phyloP scores from a whole-genome alignment of 2,797 vertebrate species.

The Scleropages formosus region DNA sequence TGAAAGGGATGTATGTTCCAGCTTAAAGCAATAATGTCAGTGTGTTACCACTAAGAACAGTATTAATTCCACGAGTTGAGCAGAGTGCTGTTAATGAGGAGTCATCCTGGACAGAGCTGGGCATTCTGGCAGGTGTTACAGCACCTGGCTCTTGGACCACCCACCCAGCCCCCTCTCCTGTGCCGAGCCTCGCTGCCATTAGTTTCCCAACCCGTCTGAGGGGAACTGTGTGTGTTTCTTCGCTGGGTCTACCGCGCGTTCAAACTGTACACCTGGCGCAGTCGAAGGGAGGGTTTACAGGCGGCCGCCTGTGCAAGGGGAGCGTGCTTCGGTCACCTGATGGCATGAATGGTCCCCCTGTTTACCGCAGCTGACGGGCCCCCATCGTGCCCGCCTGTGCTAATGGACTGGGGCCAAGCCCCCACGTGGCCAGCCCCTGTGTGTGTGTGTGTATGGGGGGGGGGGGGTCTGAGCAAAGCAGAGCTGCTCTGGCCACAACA shows the following conservation, averaged over 20 bases:
- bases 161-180: slow-evolving; percentile 41
- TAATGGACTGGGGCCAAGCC: slow-evolving; percentile 58
- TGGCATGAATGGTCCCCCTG: slow-evolving; percentile 67
- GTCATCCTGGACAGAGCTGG: slow-evolving; percentile 51
- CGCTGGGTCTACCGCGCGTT: slow-evolving; percentile 45
- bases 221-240: slow-evolving; percentile 47
- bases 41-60: neutral
- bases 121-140: slow-evolving; percentile 73
- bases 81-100: slow-evolving; percentile 69
- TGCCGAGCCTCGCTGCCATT: slow-evolving; percentile 45
- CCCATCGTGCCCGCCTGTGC: slow-evolving; percentile 28
- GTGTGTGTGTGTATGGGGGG: too few species aligned
- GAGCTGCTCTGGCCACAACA: slow-evolving; percentile 25
- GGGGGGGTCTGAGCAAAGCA: too few species aligned
- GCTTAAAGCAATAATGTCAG: neutral
- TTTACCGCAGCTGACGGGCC: slow-evolving; percentile 61
- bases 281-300: slow-evolving; percentile 36
- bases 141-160: slow-evolving; percentile 72
- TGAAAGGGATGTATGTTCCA: neutral
- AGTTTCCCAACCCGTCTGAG: slow-evolving; percentile 4
- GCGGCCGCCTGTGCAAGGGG: slow-evolving; percentile 39
- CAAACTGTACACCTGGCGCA: slow-evolving; percentile 52
- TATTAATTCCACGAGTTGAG: slow-evolving; percentile 52
- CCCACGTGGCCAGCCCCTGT: slow-evolving; percentile 34
- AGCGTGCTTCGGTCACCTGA: slow-evolving; percentile 59